These are phyloP conservation scores for Drosophila kikkawai DNA, from an alignment of 1,140 invertebrate genomes.

Conservation along the genomic window DNA sequence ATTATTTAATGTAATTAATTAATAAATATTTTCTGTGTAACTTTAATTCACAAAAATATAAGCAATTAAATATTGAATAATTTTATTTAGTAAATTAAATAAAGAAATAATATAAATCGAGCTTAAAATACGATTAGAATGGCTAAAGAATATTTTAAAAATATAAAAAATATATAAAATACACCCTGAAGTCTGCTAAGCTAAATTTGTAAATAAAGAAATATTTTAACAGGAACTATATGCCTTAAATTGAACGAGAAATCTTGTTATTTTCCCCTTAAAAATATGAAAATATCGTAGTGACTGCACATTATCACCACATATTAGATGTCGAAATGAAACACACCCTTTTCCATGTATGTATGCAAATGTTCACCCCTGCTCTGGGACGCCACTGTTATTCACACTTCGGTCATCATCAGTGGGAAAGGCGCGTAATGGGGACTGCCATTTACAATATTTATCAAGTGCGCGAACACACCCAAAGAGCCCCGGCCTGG, in stretches of 20 bases:
- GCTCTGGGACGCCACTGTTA: conserved; percentile 21
- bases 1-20: no score
- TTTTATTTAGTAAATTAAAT: no score
- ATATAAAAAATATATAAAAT: no score
- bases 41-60: neutral
- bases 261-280: neutral
- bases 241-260: no score
- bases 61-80: neutral
- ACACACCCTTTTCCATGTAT: conserved; percentile 24
- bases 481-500: conserved; percentile 22
- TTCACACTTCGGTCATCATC: conserved; percentile 50
- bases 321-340: conserved; percentile 8
- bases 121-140: no score
- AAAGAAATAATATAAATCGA: no score
- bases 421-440: conserved; percentile 25
- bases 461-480: conserved; percentile 53
- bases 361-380: conserved; percentile 31
- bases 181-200: no score
- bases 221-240: no score
- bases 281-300: neutral
- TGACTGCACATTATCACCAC: conserved; percentile 10
- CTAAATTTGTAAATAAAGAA: no score
- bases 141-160: no score
- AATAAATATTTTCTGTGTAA: neutral
- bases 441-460: conserved; percentile 50